Percentiles rank a stretch among this genome's conserved stretches.
These are phyloP conservation scores for Drosophila mulleri DNA, from an alignment of 2,888 invertebrate genomes.

Conservation along the genomic window DNA sequence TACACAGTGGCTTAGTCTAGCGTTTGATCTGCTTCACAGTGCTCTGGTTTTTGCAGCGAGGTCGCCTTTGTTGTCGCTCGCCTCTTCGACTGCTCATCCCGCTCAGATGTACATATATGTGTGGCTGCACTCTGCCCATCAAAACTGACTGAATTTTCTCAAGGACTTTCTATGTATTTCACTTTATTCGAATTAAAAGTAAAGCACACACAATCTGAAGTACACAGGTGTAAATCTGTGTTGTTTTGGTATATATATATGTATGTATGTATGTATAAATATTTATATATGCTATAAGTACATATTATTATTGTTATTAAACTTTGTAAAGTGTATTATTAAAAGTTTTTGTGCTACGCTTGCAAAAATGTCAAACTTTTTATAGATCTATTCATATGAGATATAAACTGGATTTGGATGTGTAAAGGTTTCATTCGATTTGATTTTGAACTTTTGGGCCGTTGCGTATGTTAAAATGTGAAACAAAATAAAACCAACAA, in stretches of 20 bases:
- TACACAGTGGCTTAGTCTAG: slow-evolving; percentile 52
- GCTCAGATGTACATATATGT: background rate
- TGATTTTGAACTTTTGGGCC: slow-evolving; percentile 71
- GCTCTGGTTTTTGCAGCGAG: slow-evolving; percentile 59
- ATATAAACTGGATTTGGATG: slow-evolving; percentile 50
- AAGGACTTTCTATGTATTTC: slow-evolving; percentile 24
- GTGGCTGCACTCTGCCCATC: background rate
- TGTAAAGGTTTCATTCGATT: slow-evolving; percentile 33
- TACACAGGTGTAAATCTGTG: slow-evolving; percentile 18
- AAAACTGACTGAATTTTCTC: background rate
- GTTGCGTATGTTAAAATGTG: slow-evolving; percentile 26
- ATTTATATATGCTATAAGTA: slow-evolving; percentile 16
- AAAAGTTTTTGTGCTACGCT: slow-evolving; percentile 57
- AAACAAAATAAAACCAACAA: slow-evolving; percentile 22
- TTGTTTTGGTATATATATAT: slow-evolving; percentile 39
- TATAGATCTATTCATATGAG: slow-evolving; percentile 36
- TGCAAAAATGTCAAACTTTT: slow-evolving; percentile 24
- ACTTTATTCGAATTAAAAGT: slow-evolving; percentile 54
- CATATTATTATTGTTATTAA: slow-evolving; percentile 21
- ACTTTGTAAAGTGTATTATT: slow-evolving; percentile 64
- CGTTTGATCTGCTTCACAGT: slow-evolving; percentile 64
- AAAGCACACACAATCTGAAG: slow-evolving; percentile 26
- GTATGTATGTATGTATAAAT: too few relatives aligned
- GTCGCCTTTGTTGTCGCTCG: slow-evolving; percentile 12
- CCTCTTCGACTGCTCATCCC: slow-evolving; percentile 10